These are phyloP conservation scores for Brachirus orientalis DNA, from an alignment of 2,113 vertebrate genomes.

Conservation along the genomic window DNA sequence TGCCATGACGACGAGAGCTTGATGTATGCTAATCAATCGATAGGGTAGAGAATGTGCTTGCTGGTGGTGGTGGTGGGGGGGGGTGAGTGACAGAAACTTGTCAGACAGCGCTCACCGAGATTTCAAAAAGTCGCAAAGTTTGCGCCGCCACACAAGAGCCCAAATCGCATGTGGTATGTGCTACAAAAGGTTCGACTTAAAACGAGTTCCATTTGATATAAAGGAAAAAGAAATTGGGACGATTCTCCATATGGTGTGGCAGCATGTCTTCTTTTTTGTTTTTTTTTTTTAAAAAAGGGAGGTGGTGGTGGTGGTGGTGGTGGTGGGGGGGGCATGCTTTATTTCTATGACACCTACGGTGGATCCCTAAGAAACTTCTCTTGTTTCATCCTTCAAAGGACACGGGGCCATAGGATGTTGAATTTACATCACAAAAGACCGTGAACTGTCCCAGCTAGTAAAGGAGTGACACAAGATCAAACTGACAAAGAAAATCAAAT, in stretches of 20 bases:
- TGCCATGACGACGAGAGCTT: slow-evolving; percentile 69
- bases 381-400: slow-evolving; percentile 65
- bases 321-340: slow-evolving; percentile 53
- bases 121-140: slow-evolving; percentile 78
- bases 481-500: slow-evolving; percentile 21
- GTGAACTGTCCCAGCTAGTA: slow-evolving; percentile 38
- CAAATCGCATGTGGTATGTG: slow-evolving; percentile 72
- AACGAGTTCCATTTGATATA: slow-evolving; percentile 60
- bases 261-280: slow-evolving; percentile 43
- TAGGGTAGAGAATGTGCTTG: slow-evolving; percentile 59
- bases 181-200: slow-evolving; percentile 69
- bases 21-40: slow-evolving; percentile 82
- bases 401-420: slow-evolving; percentile 54
- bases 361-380: slow-evolving; percentile 64
- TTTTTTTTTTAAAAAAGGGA: no score
- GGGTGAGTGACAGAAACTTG: slow-evolving; percentile 75
- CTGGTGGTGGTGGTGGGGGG: slow-evolving; percentile 25
- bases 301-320: slow-evolving; percentile 32
- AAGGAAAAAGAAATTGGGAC: slow-evolving; percentile 72
- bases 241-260: slow-evolving; percentile 66
- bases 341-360: slow-evolving; percentile 60
- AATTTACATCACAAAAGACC: slow-evolving; percentile 68
- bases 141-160: slow-evolving; percentile 70
- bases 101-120: slow-evolving; percentile 67
- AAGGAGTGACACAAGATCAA: slow-evolving; percentile 57